Percentiles rank a stretch among this genome's conserved stretches.
phyloP scores from a whole-genome alignment of 2,797 vertebrate species.

The Telmatherina bonti region DNA sequence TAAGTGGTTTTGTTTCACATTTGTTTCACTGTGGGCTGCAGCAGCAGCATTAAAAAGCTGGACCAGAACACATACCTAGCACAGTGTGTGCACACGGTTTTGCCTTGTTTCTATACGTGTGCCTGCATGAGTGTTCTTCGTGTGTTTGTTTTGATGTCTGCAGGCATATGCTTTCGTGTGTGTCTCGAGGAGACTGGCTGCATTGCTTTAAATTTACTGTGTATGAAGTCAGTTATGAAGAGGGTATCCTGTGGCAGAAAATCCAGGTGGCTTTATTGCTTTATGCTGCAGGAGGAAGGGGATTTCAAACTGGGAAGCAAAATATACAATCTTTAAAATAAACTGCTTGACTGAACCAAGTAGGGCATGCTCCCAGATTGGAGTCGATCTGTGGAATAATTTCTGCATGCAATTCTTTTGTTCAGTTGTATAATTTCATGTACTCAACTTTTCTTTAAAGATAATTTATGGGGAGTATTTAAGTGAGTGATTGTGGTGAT shows the following conservation, averaged over 20 bases:
- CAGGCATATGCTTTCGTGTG: conserved; percentile 28
- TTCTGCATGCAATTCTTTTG: conserved; percentile 6
- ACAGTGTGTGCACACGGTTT: conserved; percentile 26
- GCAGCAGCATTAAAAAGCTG: conserved; percentile 29
- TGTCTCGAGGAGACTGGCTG: conserved; percentile 22
- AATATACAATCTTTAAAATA: conserved; percentile 32
- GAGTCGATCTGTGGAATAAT: not conserved
- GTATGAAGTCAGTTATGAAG: conserved; percentile 40
- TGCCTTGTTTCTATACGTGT: not conserved
- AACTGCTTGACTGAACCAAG: conserved; percentile 21
- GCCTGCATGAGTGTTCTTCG: not conserved
- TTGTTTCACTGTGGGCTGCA: conserved; percentile 40
- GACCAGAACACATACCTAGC: conserved; percentile 23
- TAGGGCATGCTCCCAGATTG: not conserved
- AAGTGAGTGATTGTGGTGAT: not conserved
- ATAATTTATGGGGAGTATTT: not conserved
- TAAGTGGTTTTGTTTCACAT: conserved; percentile 56
- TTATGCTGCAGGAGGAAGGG: conserved; percentile 42
- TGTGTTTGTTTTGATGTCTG: conserved; percentile 56
- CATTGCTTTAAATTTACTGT: conserved; percentile 34
- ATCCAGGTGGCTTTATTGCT: conserved; percentile 50
- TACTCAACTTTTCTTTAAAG: not conserved
- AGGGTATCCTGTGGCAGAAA: conserved; percentile 38
- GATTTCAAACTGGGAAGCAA: conserved; percentile 33
- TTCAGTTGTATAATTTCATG: not conserved